Conservation (phyloP, 1,140 invertebrate species). For the Hylyphantes graminicola region DNA sequence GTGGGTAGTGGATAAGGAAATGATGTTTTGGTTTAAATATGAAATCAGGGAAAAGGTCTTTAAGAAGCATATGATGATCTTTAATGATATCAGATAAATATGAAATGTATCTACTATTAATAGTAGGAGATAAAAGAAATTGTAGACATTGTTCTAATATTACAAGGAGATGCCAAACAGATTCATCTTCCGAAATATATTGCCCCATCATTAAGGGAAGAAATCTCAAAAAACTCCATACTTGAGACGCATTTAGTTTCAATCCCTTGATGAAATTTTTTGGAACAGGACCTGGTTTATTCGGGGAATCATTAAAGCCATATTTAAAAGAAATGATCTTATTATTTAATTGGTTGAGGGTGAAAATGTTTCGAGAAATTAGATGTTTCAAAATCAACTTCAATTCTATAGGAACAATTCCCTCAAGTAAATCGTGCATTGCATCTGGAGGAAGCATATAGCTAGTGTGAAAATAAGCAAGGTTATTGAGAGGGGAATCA, state of each 20-base stretch:
- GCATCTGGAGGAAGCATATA: no score
- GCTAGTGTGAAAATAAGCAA: background rate
- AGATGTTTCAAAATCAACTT: background rate
- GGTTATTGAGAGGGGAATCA: background rate
- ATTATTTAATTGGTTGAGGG: background rate
- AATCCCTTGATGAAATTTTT: background rate
- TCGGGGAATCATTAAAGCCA: background rate
- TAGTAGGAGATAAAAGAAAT: background rate
- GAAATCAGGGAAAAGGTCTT: background rate
- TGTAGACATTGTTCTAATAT: background rate
- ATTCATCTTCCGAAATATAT: background rate
- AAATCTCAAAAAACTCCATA: background rate
- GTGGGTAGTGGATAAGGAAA: background rate
- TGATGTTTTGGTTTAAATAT: background rate
- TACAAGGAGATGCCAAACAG: background rate
- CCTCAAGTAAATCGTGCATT: constrained; percentile 15
- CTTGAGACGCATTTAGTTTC: background rate
- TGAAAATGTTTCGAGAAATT: background rate
- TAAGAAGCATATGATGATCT: background rate
- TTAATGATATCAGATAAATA: background rate
- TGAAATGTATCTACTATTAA: background rate
- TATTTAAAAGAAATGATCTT: background rate
- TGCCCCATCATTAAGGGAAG: background rate
- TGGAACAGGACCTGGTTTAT: background rate
- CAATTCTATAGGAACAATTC: background rate